Base-by-base conservation (phyloP, 2,888 invertebrate genomes). In the Megaustenia siamemsis region DNA sequence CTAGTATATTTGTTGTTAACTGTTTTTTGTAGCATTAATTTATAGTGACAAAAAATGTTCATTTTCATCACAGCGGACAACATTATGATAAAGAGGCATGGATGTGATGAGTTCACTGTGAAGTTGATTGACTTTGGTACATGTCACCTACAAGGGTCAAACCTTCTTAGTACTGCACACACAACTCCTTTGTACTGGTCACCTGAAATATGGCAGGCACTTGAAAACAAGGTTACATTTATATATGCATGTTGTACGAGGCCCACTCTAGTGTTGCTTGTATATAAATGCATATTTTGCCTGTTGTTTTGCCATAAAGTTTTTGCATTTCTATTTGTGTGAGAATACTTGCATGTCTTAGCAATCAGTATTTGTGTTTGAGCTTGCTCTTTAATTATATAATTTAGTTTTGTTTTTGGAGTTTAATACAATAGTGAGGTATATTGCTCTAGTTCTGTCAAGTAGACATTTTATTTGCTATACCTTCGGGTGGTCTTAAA, bases 91-190 rank as follows among this genome's bases (percentile, higher is more conserved):
- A 35, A 35, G 18, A 69, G 40, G 40, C n/a, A 79, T 32, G 38
- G 53, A 8, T 24, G n/a, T 28, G 24, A 28, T n/a, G 38, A 60
- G 2, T 84, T 84, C 73, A 84, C 63, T 24, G 73, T 84, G 49
- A 84, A 84, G 56, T 12, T 84, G 53, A 84, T 84, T 63, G 84
- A 84, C 73, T 84, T 84, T 80, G 84, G 84, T 32, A 84, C 43
- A 49, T 80, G 84, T 35, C 79, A 78, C 18, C 8, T 15, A 1
- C 35, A 40, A 28, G 71, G 71, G 38, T 8, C 71, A 28, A 35
- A 15, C 21, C 75, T 84, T 3, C 66, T 80, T 0, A 53, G 28
- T 3, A 38, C 73, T 63, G 73, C 80, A 21, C 75, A 84, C 73
- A 84, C 84, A 32, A 84, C 84, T 35, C 32, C 35, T 38, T 71